phyloP scores from a whole-genome alignment of 2,113 vertebrate species.

The Corythornis madagascariensis region DNA sequence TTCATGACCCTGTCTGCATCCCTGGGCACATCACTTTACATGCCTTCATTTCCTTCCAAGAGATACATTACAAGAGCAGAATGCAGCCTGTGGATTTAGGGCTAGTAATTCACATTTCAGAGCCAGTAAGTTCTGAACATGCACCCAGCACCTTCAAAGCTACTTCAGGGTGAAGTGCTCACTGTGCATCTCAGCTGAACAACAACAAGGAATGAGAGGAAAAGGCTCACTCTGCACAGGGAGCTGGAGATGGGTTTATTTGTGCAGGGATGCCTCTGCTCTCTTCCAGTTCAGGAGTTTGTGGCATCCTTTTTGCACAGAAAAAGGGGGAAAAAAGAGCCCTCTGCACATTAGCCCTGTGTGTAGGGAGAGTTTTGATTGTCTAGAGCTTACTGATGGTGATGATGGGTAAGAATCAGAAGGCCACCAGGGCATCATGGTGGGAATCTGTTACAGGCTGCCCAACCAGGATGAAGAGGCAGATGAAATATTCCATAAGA shows the following conservation, averaged over 20 bases:
- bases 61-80: background rate
- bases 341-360: background rate
- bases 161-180: background rate
- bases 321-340: no score
- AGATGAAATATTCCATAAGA: background rate
- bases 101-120: background rate
- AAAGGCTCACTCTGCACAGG: background rate
- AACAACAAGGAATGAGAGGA: background rate
- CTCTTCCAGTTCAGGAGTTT: background rate
- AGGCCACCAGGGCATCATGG: background rate
- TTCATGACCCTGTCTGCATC: constrained; percentile 29
- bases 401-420: background rate
- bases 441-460: background rate
- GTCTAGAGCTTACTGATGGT: background rate
- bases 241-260: background rate
- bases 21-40: background rate
- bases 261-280: background rate
- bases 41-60: constrained; percentile 6
- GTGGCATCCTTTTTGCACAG: background rate
- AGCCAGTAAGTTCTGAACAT: background rate
- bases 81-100: background rate
- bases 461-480: background rate
- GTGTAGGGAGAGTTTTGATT: background rate
- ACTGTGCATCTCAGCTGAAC: background rate
- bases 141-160: background rate